These are phyloP conservation scores for Sericinus montela DNA, from an alignment of 2,888 invertebrate genomes.

Conservation along the genomic window DNA sequence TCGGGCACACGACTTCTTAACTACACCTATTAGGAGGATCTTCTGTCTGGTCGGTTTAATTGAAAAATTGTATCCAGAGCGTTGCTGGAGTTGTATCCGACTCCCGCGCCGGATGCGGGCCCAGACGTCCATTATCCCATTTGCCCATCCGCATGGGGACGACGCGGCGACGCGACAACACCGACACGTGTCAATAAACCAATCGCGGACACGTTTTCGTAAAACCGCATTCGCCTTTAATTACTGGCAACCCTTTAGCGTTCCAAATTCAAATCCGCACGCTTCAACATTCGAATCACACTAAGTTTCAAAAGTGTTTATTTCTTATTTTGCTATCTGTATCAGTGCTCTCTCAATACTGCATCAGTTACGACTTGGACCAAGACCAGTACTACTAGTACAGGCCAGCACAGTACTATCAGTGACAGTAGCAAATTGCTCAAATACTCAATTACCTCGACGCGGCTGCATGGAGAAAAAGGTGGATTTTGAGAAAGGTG, in stretches of 20 bases:
- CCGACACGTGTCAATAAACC: slow-evolving; percentile 67
- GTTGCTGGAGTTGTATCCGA: slow-evolving; percentile 76
- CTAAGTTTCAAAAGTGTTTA: too few species aligned
- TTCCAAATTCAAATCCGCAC: slow-evolving; percentile 56
- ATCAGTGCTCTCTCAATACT: too few species aligned
- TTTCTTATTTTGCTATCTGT: too few species aligned
- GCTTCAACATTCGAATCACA: too few species aligned
- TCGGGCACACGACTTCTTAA: slow-evolving; percentile 78
- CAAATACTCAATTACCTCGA: too few species aligned
- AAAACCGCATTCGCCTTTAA: slow-evolving; percentile 31
- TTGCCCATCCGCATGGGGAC: slow-evolving; percentile 77
- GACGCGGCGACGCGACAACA: slow-evolving; percentile 28
- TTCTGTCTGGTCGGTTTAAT: slow-evolving; percentile 77
- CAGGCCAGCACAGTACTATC: too few species aligned
- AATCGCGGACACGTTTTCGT: slow-evolving; percentile 41
- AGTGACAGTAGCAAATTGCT: too few species aligned
- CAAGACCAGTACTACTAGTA: too few species aligned
- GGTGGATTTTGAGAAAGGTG: too few species aligned
- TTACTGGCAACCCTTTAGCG: slow-evolving; percentile 40
- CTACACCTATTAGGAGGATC: slow-evolving; percentile 79
- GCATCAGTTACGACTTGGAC: too few species aligned
- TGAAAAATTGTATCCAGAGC: slow-evolving; percentile 78
- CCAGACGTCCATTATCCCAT: slow-evolving; percentile 78
- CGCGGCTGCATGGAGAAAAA: too few species aligned
- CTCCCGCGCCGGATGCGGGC: slow-evolving; percentile 77